A percentile compares a stretch with the other conserved stretches of the same genome.
Conservation (phyloP, 37 sponge, comb jelly and placozoan species). For the Theonella swinhoei region DNA sequence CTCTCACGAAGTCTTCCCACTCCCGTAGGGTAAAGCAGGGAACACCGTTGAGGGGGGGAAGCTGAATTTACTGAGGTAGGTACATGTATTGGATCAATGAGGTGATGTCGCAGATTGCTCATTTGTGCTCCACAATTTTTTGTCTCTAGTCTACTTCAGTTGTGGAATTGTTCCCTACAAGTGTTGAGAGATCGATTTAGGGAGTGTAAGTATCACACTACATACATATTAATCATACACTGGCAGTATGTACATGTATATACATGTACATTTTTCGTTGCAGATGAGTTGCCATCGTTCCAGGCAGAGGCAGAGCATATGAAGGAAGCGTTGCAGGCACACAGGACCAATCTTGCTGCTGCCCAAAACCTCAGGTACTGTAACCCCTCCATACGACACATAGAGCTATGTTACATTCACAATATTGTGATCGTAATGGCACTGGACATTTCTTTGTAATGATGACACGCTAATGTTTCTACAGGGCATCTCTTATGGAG, state of each 20-base stretch:
- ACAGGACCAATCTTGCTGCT: constrained; percentile 19
- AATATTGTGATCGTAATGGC: neutral
- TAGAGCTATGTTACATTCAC: too few relatives aligned
- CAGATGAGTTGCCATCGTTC: constrained; percentile 39
- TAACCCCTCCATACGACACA: too few relatives aligned
- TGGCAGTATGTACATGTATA: neutral
- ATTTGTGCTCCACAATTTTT: too few relatives aligned
- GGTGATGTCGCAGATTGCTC: too few relatives aligned
- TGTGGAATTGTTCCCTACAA: constrained; percentile 51
- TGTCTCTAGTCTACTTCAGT: constrained; percentile 46
- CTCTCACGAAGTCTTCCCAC: too few relatives aligned
- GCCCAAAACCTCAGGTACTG: constrained; percentile 37
- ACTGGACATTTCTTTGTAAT: too few relatives aligned
- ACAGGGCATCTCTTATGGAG: constrained; percentile 14
- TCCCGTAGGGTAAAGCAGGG: constrained; percentile 18
- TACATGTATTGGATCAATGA: too few relatives aligned
- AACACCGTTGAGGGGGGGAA: constrained; percentile 58
- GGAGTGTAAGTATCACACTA: constrained; percentile 27
- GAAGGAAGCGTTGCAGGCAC: constrained; percentile 19
- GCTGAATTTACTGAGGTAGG: constrained; percentile 56
- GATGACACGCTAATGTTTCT: too few relatives aligned
- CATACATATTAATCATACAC: neutral
- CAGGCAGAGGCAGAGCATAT: constrained; percentile 4
- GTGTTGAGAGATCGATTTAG: constrained; percentile 19
- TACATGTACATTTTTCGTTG: neutral